Evolutionary conservation across 2,113 vertebrate species (phyloP).

Genomic region (Lipophrys pholis): DNA sequence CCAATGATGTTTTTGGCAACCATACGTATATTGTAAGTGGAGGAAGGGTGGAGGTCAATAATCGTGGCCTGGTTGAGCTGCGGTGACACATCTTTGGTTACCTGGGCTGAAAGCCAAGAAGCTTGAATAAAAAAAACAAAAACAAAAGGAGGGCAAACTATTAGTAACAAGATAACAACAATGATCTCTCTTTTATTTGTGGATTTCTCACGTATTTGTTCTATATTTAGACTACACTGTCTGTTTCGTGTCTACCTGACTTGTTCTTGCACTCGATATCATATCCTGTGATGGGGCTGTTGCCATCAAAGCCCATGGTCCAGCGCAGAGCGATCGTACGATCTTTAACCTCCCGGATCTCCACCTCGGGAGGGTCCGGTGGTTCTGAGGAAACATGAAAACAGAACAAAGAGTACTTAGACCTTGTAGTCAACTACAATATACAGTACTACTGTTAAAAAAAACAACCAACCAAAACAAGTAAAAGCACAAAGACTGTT

Average conservation of each 20-base stretch:
- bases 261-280: constrained; percentile 99
- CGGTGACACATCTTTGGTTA: constrained; percentile 98
- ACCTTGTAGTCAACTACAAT: no score
- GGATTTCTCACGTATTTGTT: not conserved
- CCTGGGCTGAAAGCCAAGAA: constrained; percentile 97
- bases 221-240: not conserved
- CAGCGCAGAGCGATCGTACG: constrained; percentile 96
- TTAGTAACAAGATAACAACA: not conserved
- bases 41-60: constrained; percentile 98
- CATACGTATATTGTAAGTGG: constrained; percentile 99
- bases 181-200: not conserved
- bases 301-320: constrained; percentile 99
- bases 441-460: no score
- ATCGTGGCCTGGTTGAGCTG: constrained; percentile 99
- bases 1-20: constrained; percentile 98
- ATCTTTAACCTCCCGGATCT: constrained; percentile 96
- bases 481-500: no score
- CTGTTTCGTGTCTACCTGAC: constrained; percentile 84
- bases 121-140: constrained; percentile 79
- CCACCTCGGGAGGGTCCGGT: constrained; percentile 95
- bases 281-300: constrained; percentile 98
- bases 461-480: no score
- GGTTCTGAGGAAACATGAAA: constrained; percentile 84
- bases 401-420: not conserved
- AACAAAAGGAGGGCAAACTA: not conserved